Conservation (phyloP, 2,888 invertebrate species). For the Dastarcus helophoroides region DNA sequence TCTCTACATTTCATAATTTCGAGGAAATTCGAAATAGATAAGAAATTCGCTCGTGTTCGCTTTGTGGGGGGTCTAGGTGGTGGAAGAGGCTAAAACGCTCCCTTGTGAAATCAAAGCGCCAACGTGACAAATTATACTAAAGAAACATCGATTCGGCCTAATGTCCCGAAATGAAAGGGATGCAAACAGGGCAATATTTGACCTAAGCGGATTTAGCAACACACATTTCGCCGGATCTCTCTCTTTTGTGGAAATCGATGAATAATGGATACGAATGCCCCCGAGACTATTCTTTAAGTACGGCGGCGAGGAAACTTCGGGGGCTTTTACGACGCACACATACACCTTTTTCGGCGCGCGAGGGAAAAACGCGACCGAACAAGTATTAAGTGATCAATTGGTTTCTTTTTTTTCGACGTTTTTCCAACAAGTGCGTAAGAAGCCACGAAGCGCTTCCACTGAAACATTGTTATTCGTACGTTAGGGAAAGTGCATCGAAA, state of each 20-base stretch:
- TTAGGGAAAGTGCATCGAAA: too few relatives aligned
- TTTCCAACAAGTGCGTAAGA: background rate
- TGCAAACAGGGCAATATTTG: conserved; percentile 24
- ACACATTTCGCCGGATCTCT: conserved; percentile 16
- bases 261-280: conserved; percentile 28
- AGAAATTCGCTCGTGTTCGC: too few relatives aligned
- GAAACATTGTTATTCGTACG: too few relatives aligned
- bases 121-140: too few relatives aligned
- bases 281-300: conserved; percentile 26
- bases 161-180: conserved; percentile 10
- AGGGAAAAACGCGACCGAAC: conserved; percentile 15
- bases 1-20: too few relatives aligned
- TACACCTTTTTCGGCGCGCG: background rate
- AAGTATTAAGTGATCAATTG: conserved; percentile 19
- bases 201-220: conserved; percentile 17
- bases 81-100: too few relatives aligned
- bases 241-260: conserved; percentile 23
- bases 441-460: background rate
- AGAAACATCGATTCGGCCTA: too few relatives aligned
- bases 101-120: too few relatives aligned
- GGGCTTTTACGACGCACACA: conserved; percentile 17
- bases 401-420: conserved; percentile 1
- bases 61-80: too few relatives aligned
- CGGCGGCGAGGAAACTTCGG: conserved; percentile 24
- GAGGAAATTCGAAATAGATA: too few relatives aligned